Base-by-base conservation (phyloP, 1,140 invertebrate species). In the Scaptomyza graminum region DNA sequence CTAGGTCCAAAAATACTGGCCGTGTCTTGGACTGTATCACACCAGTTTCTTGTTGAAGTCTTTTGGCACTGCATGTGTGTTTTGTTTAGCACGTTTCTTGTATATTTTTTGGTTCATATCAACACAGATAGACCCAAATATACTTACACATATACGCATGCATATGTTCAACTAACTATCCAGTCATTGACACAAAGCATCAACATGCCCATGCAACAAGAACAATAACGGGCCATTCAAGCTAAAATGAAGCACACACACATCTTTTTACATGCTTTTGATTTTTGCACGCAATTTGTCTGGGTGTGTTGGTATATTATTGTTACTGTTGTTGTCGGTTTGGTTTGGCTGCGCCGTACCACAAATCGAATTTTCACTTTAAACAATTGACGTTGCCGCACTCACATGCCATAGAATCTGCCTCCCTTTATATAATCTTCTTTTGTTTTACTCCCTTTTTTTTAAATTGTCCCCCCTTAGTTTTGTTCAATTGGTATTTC, bases 301-400 rank as follows among this genome's bases (percentile, higher is more conserved):
- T 69, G 67, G 7, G 13, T 34, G 55, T 55, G 13, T 62, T 44
- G 37, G n/a, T n/a, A n/a, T n/a, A n/a, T 37, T 79, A 49, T 57
- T 22, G 18, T 22, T 22, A 22, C 18, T 22, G 18, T 22, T 31
- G 28, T 31, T 69, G 59, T 63, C 47, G 34, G 46, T 54, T 56
- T 59, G 68, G 64, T 83, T 34, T 71, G 62, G 16, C 34, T 47
- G 15, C 78, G 61, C 72, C 56, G 72, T 81, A 57, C 88, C 88
- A 75, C 88, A 90, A 90, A 90, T 90, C 79, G 88, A 88, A 90
- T 90, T 90, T 89, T 88, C 88, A 90, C 88, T 90, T 88, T 87
- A 83, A 88, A 88, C 88, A 90, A 90, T 90, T 90, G 83, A 74
- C 73, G 88, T 81, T 64, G 68, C 74, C 76, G 61, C 68, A 84